phyloP scores from a whole-genome alignment of 2,797 vertebrate species.

The Mionectes olivaceus region DNA sequence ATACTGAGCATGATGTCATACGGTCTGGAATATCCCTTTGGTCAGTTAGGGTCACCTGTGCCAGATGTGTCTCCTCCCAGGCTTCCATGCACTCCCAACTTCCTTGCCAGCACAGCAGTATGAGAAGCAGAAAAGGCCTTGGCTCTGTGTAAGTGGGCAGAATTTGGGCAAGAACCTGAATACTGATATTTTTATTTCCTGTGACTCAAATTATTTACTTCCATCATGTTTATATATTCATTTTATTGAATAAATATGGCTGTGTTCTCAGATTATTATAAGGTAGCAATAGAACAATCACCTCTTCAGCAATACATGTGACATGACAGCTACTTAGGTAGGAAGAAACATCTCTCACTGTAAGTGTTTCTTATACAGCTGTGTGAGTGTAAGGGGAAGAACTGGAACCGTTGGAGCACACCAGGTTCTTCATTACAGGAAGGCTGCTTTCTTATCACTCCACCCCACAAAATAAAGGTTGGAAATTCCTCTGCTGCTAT shows the following conservation, averaged over 20 bases:
- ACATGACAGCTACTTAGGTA: neutral
- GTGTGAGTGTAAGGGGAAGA: neutral
- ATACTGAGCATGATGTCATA: neutral
- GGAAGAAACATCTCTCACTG: neutral
- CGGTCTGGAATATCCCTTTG: neutral
- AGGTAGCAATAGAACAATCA: neutral
- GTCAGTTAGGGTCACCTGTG: neutral
- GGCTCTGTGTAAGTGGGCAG: neutral
- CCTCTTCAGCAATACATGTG: neutral
- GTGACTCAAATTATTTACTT: too few relatives aligned
- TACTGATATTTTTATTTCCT: too few relatives aligned
- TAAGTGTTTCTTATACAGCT: neutral
- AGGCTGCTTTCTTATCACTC: neutral
- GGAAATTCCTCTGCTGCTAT: neutral
- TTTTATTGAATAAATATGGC: too few relatives aligned
- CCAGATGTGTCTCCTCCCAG: neutral
- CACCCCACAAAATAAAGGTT: rapidly evolving
- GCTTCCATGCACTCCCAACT: neutral
- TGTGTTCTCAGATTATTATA: too few relatives aligned
- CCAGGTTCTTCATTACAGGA: neutral
- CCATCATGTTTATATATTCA: too few relatives aligned
- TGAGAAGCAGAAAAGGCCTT: neutral
- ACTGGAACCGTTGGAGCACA: neutral
- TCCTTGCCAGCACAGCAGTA: neutral
- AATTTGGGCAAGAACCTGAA: too few relatives aligned